Percentiles rank a stretch among this genome's conserved stretches.
phyloP scores from a whole-genome alignment of 2,113 vertebrate genomes.

The Mesitornis unicolor region DNA sequence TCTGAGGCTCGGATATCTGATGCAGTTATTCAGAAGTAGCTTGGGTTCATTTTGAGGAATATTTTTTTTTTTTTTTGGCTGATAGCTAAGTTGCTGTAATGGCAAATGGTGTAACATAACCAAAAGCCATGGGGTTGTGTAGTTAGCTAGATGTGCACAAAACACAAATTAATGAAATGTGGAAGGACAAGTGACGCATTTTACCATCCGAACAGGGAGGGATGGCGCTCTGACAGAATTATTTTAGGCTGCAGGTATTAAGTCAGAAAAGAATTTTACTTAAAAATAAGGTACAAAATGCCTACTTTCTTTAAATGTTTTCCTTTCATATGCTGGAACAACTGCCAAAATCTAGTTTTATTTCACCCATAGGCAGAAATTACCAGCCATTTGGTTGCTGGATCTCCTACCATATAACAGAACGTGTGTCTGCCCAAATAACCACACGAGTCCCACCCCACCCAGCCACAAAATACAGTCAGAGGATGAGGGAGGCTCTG shows the following conservation, averaged over 20 bases:
- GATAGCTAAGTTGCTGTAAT: slow-evolving; percentile 2
- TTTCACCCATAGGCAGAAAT: not conserved
- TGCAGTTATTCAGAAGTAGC: not conserved
- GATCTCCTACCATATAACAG: not conserved
- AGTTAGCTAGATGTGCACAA: not conserved
- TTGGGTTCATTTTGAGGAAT: not conserved
- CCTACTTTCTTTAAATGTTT: not conserved
- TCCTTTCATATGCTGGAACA: not conserved
- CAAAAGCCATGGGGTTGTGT: slow-evolving; percentile 19
- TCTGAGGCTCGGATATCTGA: not conserved
- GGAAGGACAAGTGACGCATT: slow-evolving; percentile 4
- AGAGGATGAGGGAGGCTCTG: not conserved
- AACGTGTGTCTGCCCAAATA: not conserved
- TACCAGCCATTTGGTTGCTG: not conserved
- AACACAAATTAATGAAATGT: slow-evolving; percentile 14
- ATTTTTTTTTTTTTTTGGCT: slow-evolving; percentile 27
- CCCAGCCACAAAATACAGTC: not conserved
- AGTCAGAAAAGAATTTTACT: not conserved
- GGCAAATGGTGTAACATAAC: not conserved
- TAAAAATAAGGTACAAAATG: not conserved
- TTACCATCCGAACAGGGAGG: not conserved
- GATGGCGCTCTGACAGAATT: not conserved
- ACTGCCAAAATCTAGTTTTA: not conserved
- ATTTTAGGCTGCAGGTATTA: not conserved
- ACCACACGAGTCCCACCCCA: fast-evolving